Evolutionary conservation across 2,113 vertebrate species (phyloP).

Genomic region (Lethenteron reissneri): DNA sequence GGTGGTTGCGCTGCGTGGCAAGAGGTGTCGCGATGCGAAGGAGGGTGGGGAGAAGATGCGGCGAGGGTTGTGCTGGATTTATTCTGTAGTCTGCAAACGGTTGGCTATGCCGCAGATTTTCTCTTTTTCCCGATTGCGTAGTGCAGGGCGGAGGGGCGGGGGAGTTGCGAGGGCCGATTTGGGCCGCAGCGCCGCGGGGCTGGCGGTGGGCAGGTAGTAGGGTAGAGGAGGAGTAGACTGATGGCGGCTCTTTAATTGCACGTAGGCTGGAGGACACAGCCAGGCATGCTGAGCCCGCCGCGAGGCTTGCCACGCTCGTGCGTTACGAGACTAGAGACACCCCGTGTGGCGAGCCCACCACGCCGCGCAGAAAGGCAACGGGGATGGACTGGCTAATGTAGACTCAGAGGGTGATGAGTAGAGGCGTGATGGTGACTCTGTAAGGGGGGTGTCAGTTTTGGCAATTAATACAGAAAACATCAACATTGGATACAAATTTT

Average conservation of each 20-base stretch:
- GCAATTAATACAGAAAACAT: constrained; percentile 84
- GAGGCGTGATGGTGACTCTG: constrained; percentile 99
- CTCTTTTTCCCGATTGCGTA: no score
- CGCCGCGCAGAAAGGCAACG: constrained; percentile 98
- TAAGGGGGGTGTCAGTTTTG: constrained; percentile 99
- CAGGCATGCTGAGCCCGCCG: constrained; percentile 3
- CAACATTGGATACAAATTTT: not conserved
- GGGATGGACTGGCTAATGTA: constrained; percentile 85
- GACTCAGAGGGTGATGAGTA: constrained; percentile 99
- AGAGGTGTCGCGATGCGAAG: no score
- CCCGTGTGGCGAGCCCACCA: constrained; percentile 77
- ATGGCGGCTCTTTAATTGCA: no score
- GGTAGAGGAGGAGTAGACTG: not conserved
- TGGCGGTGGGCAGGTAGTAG: constrained; percentile 5
- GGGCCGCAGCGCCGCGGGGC: not conserved
- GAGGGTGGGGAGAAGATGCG: no score
- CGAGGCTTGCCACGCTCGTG: constrained; percentile 1
- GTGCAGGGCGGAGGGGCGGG: no score
- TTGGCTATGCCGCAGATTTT: no score
- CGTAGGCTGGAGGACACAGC: not conserved
- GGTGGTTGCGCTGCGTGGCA: no score
- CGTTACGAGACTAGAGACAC: not conserved
- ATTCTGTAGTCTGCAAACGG: no score
- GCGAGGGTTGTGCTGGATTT: no score
- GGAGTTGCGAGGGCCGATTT: no score